phyloP scores from a whole-genome alignment of 2,797 vertebrate species.

The Chelidonichthys spinosus region DNA sequence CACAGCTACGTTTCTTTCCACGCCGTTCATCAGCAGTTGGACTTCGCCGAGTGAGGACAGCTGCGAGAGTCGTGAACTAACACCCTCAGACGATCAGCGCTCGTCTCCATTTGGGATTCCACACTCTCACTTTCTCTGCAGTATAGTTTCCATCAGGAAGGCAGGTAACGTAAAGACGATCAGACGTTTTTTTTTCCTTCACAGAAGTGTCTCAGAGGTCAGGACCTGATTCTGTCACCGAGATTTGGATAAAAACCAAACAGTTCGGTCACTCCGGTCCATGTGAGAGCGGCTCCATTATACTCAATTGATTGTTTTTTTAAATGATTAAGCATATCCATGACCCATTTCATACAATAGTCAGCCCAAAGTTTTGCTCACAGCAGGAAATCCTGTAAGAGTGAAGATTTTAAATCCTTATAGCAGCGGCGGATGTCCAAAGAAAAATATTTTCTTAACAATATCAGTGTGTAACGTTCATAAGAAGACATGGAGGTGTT shows the following conservation, averaged over 20 bases:
- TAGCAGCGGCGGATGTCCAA: too few relatives aligned
- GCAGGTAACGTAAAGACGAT: background rate
- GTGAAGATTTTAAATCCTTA: constrained; percentile 1
- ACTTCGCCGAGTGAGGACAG: constrained; percentile 66
- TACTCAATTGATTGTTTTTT: constrained; percentile 15
- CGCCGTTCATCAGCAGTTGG: constrained; percentile 27
- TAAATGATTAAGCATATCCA: constrained; percentile 7
- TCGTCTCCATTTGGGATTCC: constrained; percentile 24
- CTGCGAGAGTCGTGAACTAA: constrained; percentile 63
- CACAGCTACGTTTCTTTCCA: constrained; percentile 45
- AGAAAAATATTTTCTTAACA: too few relatives aligned
- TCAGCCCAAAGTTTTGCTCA: background rate
- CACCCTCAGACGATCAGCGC: constrained; percentile 31
- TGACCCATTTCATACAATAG: constrained; percentile 5
- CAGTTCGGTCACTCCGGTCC: background rate
- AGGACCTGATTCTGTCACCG: constrained; percentile 3
- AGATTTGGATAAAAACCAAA: constrained; percentile 13
- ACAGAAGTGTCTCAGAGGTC: constrained; percentile 4
- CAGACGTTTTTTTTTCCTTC: background rate
- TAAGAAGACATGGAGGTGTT: background rate
- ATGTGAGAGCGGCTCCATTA: background rate
- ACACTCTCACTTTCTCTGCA: constrained; percentile 2
- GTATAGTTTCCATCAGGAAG: background rate
- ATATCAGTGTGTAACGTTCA: too few relatives aligned
- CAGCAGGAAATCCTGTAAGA: background rate